Percentiles rank a stretch among this genome's conserved stretches.
phyloP scores from a whole-genome alignment of 2,888 invertebrate genomes.

The Leuctra nigra region DNA sequence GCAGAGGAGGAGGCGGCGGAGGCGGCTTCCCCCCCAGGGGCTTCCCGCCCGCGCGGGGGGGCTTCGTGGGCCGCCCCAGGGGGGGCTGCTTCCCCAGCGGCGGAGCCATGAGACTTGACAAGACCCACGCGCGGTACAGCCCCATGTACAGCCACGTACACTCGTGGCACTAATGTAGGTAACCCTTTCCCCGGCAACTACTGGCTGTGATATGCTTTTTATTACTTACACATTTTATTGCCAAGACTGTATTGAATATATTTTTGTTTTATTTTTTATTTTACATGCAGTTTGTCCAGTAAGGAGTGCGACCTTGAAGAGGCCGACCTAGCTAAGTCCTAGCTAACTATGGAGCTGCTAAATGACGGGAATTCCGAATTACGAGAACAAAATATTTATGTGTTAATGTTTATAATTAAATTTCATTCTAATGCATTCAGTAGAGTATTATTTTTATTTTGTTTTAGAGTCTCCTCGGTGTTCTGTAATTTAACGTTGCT shows the following conservation, averaged over 20 bases:
- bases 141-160: no score
- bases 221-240: neutral
- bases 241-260: neutral
- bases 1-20: conserved; percentile 16
- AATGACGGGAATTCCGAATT: no score
- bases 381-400: no score
- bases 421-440: no score
- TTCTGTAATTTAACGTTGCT: no score
- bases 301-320: neutral
- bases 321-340: neutral
- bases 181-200: no score
- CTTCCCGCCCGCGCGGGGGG: conserved; percentile 10
- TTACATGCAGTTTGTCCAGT: neutral
- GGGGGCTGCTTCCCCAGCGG: neutral
- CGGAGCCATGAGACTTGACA: conserved; percentile 30
- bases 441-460: no score
- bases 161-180: no score
- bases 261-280: conserved; percentile 7
- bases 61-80: conserved; percentile 19
- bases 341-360: no score
- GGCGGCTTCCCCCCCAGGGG: neutral
- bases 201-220: neutral
- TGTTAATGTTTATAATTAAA: no score
- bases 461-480: no score
- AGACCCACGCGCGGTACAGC: conserved; percentile 32